These are phyloP conservation scores for Limonius californicus DNA, from an alignment of 1,140 invertebrate genomes.

Conservation along the genomic window DNA sequence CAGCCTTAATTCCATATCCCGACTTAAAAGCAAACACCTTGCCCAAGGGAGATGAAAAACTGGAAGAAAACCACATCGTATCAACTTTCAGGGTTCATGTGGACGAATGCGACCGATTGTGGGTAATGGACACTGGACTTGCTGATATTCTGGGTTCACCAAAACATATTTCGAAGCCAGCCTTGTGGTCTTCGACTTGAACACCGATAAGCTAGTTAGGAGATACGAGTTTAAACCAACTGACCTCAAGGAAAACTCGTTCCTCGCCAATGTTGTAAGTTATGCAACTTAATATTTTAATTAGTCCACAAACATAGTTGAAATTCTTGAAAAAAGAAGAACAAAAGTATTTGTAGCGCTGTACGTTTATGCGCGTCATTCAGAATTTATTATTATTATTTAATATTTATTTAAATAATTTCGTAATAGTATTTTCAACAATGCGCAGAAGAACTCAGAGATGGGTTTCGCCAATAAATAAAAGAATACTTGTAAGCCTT, in stretches of 20 bases:
- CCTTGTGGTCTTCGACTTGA: slow-evolving; percentile 67
- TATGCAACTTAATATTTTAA: too few species aligned
- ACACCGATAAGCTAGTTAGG: slow-evolving; percentile 63
- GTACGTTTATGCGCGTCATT: too few species aligned
- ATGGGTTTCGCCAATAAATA: too few species aligned
- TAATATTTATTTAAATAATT: too few species aligned
- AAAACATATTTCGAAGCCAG: slow-evolving; percentile 60
- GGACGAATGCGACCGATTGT: slow-evolving; percentile 68
- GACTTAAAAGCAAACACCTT: slow-evolving; percentile 61
- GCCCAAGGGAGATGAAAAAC: slow-evolving; percentile 41
- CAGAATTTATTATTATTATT: too few species aligned
- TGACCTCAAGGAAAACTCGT: slow-evolving; percentile 64
- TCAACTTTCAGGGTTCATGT: slow-evolving; percentile 57
- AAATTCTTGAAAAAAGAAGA: too few species aligned
- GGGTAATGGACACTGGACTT: too few species aligned
- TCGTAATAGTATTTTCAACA: too few species aligned
- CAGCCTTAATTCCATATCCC: slow-evolving; percentile 64
- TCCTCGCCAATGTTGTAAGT: slow-evolving; percentile 62
- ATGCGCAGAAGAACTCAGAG: too few species aligned
- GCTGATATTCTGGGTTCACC: slow-evolving; percentile 62
- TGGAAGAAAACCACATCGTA: slow-evolving; percentile 46
- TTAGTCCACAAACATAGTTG: too few species aligned
- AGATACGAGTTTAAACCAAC: slow-evolving; percentile 61
- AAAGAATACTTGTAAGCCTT: too few species aligned
- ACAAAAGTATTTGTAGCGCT: too few species aligned